Base-by-base conservation (phyloP, 2,797 vertebrate species). In the Hyperoplus lanceolatus region DNA sequence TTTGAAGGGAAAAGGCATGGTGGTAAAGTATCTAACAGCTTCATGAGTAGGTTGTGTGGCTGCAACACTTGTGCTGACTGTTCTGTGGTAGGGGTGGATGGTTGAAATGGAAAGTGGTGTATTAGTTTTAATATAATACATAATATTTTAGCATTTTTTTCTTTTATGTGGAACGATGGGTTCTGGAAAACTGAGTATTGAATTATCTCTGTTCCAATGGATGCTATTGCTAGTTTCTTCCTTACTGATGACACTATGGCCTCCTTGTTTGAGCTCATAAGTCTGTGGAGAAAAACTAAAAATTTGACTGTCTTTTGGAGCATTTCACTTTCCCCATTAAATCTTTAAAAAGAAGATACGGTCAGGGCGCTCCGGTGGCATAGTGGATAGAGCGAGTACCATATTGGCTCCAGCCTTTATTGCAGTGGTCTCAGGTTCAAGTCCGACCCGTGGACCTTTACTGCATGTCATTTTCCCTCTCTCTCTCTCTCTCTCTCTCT, bases 21-120 rank as follows among this genome's bases (percentile, higher is more conserved):
- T 43, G 57, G 16, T 8, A 38, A 65, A 61, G 55, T 45, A 53
- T 63, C 39, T 54, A 48, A 56, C 6, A 67, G 41, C 67, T 57
- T 16, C 55, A 48, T 7, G 3, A 60, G 41, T 18, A 64, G 21
- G 58, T 18, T 50, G 57, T 45, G 16, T 13, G 39, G 11, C 9
- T 8, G 13, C 67, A 13, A 78, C 29, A 67, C 16, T 43, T 60
- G 1, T 21, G 1, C 11, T 65, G 15, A 63, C n/a, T 73, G 29
- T 29, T 76, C 48, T 1, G 41, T 43, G 36, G 54, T 49, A 56
- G 4, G 18, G 14, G 36, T 29, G 21, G 53, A 64, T 45, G 46
- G 45, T 51, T 68, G 5, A 29, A 38, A 29, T 29, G 29, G 29
- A 29, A 29, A 29, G 29, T 41, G 16, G 38, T 56, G 14, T 60